Conservation (phyloP, 2,888 invertebrate genomes). For the Epirrhoe alternata region DNA sequence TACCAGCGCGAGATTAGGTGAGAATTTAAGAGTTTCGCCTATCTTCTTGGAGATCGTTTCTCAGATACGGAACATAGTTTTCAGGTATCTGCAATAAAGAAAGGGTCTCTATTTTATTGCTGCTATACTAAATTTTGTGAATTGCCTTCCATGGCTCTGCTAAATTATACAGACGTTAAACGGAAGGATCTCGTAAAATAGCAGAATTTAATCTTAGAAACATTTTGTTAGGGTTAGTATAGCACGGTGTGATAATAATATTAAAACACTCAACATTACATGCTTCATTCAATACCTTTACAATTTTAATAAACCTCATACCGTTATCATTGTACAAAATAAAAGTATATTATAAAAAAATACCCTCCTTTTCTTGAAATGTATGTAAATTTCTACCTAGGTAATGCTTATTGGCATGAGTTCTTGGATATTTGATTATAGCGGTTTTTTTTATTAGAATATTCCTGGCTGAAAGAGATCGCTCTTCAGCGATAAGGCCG, state of each 20-base stretch:
- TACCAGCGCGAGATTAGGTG: slow-evolving; percentile 65
- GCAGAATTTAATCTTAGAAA: slow-evolving; percentile 35
- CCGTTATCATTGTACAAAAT: not conserved
- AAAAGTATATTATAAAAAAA: not conserved
- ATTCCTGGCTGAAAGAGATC: no score
- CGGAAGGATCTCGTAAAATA: slow-evolving; percentile 33
- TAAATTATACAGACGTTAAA: slow-evolving; percentile 42
- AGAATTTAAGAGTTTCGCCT: slow-evolving; percentile 67
- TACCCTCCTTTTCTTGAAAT: not conserved
- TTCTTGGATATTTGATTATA: no score
- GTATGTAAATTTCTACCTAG: not conserved
- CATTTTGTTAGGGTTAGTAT: slow-evolving; percentile 14
- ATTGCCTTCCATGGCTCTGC: slow-evolving; percentile 42
- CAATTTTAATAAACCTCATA: not conserved
- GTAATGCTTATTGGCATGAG: not conserved
- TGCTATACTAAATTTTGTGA: slow-evolving; percentile 44
- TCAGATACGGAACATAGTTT: slow-evolving; percentile 54
- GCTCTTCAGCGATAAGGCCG: no score
- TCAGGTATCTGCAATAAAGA: slow-evolving; percentile 49
- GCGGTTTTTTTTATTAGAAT: no score
- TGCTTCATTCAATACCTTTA: not conserved
- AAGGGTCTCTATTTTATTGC: slow-evolving; percentile 48
- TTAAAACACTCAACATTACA: slow-evolving; percentile 1
- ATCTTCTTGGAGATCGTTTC: slow-evolving; percentile 56
- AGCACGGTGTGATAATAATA: slow-evolving; percentile 10